phyloP scores from a whole-genome alignment of 2,113 vertebrate genomes.

The Pachyramphus minor region DNA sequence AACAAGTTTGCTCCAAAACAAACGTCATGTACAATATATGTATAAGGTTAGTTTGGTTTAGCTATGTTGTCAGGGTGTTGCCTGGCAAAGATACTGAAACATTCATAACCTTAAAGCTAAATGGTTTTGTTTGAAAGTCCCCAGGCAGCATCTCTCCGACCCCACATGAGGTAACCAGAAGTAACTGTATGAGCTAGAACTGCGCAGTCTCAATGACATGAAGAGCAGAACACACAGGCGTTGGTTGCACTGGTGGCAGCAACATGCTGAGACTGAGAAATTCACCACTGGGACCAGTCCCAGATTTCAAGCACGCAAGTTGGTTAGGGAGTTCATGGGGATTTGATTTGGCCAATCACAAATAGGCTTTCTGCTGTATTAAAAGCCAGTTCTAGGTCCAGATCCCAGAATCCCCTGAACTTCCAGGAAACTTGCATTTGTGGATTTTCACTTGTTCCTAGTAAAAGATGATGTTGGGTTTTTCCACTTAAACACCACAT shows the following conservation, averaged over 20 bases:
- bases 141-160: neutral
- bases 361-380: neutral
- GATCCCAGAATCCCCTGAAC: neutral
- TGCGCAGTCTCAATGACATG: rapidly evolving
- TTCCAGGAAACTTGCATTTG: neutral
- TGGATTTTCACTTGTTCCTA: neutral
- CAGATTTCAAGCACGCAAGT: neutral
- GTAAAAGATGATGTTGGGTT: neutral
- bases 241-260: neutral
- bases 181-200: neutral
- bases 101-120: conserved; percentile 46
- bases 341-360: neutral
- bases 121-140: conserved; percentile 11
- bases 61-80: conserved; percentile 45
- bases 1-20: conserved; percentile 57
- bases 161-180: conserved; percentile 13
- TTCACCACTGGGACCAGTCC: neutral
- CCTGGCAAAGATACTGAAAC: conserved; percentile 37
- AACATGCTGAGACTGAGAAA: neutral
- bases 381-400: neutral
- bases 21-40: conserved; percentile 53
- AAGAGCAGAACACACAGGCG: neutral
- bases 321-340: neutral
- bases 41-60: conserved; percentile 29
- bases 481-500: neutral